Evolutionary conservation across 2,113 vertebrate genomes (phyloP).

Genomic region (Syrmaticus mikado): DNA sequence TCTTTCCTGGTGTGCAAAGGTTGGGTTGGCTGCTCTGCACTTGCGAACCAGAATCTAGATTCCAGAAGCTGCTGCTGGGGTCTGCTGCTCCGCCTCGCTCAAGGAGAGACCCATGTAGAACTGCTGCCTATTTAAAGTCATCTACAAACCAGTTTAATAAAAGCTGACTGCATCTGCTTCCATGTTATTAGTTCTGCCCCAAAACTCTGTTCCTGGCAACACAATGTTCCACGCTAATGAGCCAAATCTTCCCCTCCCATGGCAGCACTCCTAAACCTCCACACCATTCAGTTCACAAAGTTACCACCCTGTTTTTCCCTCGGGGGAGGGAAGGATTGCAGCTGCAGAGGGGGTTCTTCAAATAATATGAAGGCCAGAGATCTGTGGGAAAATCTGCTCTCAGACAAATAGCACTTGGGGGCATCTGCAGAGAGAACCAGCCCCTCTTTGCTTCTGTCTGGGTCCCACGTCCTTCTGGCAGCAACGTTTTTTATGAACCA

Average conservation of each 20-base stretch:
- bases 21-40: background rate
- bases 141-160: constrained; percentile 74
- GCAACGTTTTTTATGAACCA: constrained; percentile 29
- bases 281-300: constrained; percentile 71
- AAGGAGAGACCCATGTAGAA: constrained; percentile 39
- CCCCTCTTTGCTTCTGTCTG: constrained; percentile 65
- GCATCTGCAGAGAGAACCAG: constrained; percentile 64
- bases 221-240: constrained; percentile 72
- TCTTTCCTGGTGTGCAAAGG: background rate
- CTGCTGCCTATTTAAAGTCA: constrained; percentile 49
- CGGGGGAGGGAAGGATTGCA: constrained; percentile 69
- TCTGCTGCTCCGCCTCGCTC: background rate
- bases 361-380: constrained; percentile 64
- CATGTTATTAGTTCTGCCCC: constrained; percentile 73
- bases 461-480: constrained; percentile 67
- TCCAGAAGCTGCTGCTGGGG: background rate
- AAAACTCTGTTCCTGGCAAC: constrained; percentile 72
- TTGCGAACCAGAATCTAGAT: background rate
- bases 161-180: constrained; percentile 75
- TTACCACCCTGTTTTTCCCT: constrained; percentile 70
- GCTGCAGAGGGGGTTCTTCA: constrained; percentile 73
- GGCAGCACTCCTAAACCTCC: constrained; percentile 69
- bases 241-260: constrained; percentile 73
- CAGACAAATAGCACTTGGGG: constrained; percentile 70
- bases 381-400: constrained; percentile 72